Base-by-base conservation (phyloP, 2,888 invertebrate genomes). In the Thelaira solivaga region DNA sequence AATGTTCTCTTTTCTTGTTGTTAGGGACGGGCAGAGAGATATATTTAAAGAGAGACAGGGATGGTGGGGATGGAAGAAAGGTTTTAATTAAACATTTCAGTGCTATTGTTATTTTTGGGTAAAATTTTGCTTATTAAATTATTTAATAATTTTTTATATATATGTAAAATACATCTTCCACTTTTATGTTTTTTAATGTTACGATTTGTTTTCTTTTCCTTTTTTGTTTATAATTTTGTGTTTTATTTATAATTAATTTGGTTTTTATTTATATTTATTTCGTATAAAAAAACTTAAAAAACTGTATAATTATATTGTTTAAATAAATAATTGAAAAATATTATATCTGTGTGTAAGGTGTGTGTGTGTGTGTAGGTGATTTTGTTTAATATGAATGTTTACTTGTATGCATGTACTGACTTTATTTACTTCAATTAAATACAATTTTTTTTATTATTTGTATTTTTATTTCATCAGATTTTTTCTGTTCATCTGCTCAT, bases 221-320 rank as follows among this genome's bases (percentile, higher is more conserved):
- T n/a, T n/a, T n/a, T n/a, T n/a, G n/a, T n/a, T n/a, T n/a, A n/a
- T n/a, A n/a, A n/a, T n/a, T n/a, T 67, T 61, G 45, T 47, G 49
- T 34, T 51, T 11, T 61, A 55, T 55, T 51, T 39, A 36, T 36
- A 1, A 39, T 59, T 41, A 18, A 13, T 39, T 24, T 31, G 24
- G 29, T 47, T 18, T 43, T 36, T 62, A 4, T 49, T 69, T 29
- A 29, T n/a, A 18, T 45, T 31, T 31, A 20, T 18, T 47, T 68
- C 43, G 53, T 68, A 79, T 79, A 51, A 75, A 75, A 67, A 67
- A 62, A 57, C 2, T 26, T 10, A 51, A 51, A 61, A 61, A 45
- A n/a, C n/a, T 36, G 1, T 10, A 49, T 59, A 61, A 41, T 51
- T 49, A 20, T 61, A 29, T 29, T 31, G 31, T 47, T 53, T 18